Percentiles rank a stretch among this genome's conserved stretches.
These are phyloP conservation scores for Athalia cordata DNA, from an alignment of 2,888 invertebrate genomes.

Conservation along the genomic window DNA sequence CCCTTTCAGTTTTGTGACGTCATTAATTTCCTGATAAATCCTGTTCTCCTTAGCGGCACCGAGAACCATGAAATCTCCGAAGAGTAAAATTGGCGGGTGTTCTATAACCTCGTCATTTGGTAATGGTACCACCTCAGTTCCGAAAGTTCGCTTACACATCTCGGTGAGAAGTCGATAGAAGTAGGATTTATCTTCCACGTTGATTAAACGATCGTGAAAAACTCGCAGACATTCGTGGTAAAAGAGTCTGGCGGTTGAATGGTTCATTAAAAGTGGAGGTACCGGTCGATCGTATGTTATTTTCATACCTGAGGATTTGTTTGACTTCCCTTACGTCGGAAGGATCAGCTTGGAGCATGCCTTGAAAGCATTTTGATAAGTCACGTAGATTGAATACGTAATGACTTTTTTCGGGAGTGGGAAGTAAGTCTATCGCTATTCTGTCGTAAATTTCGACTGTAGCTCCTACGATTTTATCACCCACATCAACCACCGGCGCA, in stretches of 20 bases:
- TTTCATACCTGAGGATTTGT: conserved; percentile 80
- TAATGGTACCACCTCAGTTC: conserved; percentile 77
- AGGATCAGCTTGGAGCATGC: conserved; percentile 89
- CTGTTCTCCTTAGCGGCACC: conserved; percentile 83
- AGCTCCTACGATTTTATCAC: conserved; percentile 85
- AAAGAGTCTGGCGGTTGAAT: conserved; percentile 79
- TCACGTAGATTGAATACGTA: conserved; percentile 95
- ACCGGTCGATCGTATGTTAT: neutral
- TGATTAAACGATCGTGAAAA: conserved; percentile 92
- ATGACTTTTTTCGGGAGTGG: conserved; percentile 94
- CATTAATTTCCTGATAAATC: conserved; percentile 88
- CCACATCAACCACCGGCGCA: conserved; percentile 80
- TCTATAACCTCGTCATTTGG: conserved; percentile 78
- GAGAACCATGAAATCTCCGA: conserved; percentile 90
- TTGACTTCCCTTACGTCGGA: conserved; percentile 81
- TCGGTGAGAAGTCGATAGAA: conserved; percentile 84
- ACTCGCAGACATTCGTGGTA: conserved; percentile 94
- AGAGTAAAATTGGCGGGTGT: conserved; percentile 83
- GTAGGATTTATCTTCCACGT: conserved; percentile 86
- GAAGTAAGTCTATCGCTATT: conserved; percentile 87
- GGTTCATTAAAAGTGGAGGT: neutral
- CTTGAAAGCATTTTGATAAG: conserved; percentile 92
- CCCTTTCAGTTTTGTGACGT: conserved; percentile 81
- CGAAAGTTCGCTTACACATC: conserved; percentile 81
- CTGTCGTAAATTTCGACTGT: conserved; percentile 89